phyloP scores from a whole-genome alignment of 2,888 invertebrate genomes.

The Aethes cnicana region DNA sequence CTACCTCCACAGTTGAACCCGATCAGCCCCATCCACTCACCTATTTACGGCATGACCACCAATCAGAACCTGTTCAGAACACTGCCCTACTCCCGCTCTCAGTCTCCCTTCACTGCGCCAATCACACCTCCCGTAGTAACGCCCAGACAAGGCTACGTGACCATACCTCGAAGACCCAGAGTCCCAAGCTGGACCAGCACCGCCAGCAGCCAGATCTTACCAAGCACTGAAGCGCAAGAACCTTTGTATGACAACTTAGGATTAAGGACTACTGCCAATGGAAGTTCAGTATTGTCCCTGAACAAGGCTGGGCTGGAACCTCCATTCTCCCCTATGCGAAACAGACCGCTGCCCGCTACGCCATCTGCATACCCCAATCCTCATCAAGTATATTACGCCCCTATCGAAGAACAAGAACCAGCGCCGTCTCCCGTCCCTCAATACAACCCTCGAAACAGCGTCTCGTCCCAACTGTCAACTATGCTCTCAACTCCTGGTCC shows the following conservation, averaged over 20 bases:
- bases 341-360: slow-evolving; percentile 85
- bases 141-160: slow-evolving; percentile 91
- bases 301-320: slow-evolving; percentile 86
- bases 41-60: slow-evolving; percentile 84
- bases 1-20: slow-evolving; percentile 81
- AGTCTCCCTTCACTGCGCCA: slow-evolving; percentile 88
- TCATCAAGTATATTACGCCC: slow-evolving; percentile 72
- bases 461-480: slow-evolving; percentile 76
- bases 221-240: slow-evolving; percentile 83
- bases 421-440: slow-evolving; percentile 75
- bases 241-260: slow-evolving; percentile 94
- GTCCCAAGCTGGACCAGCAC: slow-evolving; percentile 91
- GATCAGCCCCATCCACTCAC: slow-evolving; percentile 86
- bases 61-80: slow-evolving; percentile 88
- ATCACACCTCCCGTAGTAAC: slow-evolving; percentile 85
- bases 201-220: slow-evolving; percentile 78
- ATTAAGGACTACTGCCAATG: slow-evolving; percentile 91
- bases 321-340: slow-evolving; percentile 83
- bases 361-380: slow-evolving; percentile 71
- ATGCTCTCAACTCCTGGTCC: slow-evolving; percentile 75
- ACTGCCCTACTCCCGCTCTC: slow-evolving; percentile 89
- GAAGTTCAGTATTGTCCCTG: slow-evolving; percentile 90
- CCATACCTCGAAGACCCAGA: slow-evolving; percentile 91
- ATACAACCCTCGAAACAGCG: slow-evolving; percentile 72
- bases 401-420: slow-evolving; percentile 80